Evolutionary conservation across 2,113 vertebrate genomes (phyloP).

Genomic region (Puma concolor): DNA sequence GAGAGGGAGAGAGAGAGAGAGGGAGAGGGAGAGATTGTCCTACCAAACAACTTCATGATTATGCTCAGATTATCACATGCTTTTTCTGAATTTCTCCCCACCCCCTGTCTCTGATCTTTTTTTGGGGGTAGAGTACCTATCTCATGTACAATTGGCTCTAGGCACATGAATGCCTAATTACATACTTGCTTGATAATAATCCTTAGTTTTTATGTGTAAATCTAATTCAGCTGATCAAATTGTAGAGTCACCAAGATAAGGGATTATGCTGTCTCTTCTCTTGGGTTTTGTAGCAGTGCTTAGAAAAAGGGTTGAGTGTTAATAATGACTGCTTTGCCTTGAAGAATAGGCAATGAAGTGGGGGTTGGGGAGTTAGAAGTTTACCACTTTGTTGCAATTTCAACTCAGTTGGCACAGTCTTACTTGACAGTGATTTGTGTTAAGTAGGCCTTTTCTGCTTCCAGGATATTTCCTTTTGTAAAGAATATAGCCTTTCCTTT

Average conservation of each 20-base stretch:
- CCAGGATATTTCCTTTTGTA: conserved; percentile 7
- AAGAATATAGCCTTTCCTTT: not conserved
- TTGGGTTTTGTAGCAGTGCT: not conserved
- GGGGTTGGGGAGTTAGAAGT: not conserved
- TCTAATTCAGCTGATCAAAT: not conserved
- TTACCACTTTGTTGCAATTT: not conserved
- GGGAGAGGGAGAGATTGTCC: not conserved
- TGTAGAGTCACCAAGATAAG: not conserved
- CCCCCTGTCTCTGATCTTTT: not conserved
- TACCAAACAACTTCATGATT: not conserved
- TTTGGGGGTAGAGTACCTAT: not conserved
- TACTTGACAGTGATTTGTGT: conserved; percentile 21
- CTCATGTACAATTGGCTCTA: not conserved
- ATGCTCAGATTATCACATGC: not conserved
- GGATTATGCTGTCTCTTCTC: not conserved
- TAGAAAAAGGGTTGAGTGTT: not conserved
- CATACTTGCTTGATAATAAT: not conserved
- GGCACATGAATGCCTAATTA: not conserved
- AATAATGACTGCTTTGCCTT: not conserved
- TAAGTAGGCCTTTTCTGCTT: not conserved
- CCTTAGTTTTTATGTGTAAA: not conserved
- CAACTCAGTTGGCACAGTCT: not conserved
- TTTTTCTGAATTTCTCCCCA: not conserved
- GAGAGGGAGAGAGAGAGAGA: too few relatives aligned
- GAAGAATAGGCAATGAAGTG: not conserved